Conservation (phyloP, 2,888 invertebrate genomes). For the Dioctria rufipes region DNA sequence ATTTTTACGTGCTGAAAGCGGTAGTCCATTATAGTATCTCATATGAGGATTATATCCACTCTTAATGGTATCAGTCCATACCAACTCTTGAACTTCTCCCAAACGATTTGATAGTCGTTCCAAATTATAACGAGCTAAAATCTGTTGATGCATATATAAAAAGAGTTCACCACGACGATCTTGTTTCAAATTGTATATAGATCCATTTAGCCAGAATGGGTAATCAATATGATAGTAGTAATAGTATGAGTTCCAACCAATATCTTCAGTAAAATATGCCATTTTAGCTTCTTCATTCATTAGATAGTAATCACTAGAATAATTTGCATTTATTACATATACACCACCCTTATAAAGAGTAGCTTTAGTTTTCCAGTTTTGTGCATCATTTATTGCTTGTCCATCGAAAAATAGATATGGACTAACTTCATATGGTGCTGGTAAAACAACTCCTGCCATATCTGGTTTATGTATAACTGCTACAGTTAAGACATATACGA, state of each 20-base stretch:
- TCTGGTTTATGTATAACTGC: constrained; percentile 78
- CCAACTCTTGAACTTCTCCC: constrained; percentile 77
- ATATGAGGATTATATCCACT: constrained; percentile 78
- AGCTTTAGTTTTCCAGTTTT: constrained; percentile 61
- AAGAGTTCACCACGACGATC: constrained; percentile 78
- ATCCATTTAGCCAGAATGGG: constrained; percentile 77
- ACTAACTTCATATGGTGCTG: constrained; percentile 81
- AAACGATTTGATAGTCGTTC: constrained; percentile 82
- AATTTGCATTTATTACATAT: constrained; percentile 66
- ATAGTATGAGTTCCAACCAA: constrained; percentile 78
- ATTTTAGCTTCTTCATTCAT: constrained; percentile 75
- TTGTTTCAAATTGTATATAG: constrained; percentile 73
- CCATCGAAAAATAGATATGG: constrained; percentile 82
- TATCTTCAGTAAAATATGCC: constrained; percentile 82
- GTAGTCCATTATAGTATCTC: constrained; percentile 77
- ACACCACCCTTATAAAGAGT: constrained; percentile 12
- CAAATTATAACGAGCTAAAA: constrained; percentile 82
- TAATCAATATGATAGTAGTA: constrained; percentile 76
- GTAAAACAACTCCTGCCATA: constrained; percentile 77
- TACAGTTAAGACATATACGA: constrained; percentile 76
- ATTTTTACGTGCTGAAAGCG: constrained; percentile 77
- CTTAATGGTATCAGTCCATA: constrained; percentile 73
- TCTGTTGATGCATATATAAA: constrained; percentile 79
- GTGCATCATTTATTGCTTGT: constrained; percentile 79
- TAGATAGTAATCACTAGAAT: constrained; percentile 73